phyloP scores from a whole-genome alignment of 2,888 invertebrate species.

The Ennomos erosarius region DNA sequence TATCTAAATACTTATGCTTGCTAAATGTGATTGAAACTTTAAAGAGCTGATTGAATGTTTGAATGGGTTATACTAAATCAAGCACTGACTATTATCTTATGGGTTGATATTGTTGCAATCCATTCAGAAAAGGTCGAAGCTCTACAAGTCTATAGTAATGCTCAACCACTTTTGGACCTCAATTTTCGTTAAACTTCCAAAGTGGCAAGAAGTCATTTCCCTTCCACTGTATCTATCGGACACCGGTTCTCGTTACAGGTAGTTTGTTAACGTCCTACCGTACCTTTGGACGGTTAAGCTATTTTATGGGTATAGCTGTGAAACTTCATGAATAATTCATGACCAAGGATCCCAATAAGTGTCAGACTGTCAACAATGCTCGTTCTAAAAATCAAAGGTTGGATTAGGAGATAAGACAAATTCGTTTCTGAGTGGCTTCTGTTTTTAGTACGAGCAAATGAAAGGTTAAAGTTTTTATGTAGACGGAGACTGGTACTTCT shows the following conservation, averaged over 20 bases:
- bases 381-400: conserved; percentile 53
- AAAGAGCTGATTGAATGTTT: too few relatives aligned
- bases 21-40: too few relatives aligned
- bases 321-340: conserved; percentile 64
- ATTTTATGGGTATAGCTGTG: conserved; percentile 42
- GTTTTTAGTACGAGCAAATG: neutral
- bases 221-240: conserved; percentile 5
- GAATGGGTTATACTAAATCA: too few relatives aligned
- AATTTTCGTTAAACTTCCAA: conserved; percentile 10
- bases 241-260: conserved; percentile 17
- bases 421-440: conserved; percentile 23
- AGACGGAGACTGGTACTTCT: too few relatives aligned
- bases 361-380: conserved; percentile 62
- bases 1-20: too few relatives aligned
- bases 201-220: conserved; percentile 18
- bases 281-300: conserved; percentile 22
- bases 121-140: neutral
- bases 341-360: conserved; percentile 61
- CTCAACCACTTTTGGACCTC: neutral
- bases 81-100: too few relatives aligned
- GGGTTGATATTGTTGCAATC: neutral
- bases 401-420: conserved; percentile 41
- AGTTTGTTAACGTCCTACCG: conserved; percentile 22
- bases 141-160: neutral
- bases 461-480: too few relatives aligned